Evolutionary conservation across 1,140 invertebrate species (phyloP), one percentile per base, ranked within the genome.

Genomic region (Drosophila kepulauana): DNA sequence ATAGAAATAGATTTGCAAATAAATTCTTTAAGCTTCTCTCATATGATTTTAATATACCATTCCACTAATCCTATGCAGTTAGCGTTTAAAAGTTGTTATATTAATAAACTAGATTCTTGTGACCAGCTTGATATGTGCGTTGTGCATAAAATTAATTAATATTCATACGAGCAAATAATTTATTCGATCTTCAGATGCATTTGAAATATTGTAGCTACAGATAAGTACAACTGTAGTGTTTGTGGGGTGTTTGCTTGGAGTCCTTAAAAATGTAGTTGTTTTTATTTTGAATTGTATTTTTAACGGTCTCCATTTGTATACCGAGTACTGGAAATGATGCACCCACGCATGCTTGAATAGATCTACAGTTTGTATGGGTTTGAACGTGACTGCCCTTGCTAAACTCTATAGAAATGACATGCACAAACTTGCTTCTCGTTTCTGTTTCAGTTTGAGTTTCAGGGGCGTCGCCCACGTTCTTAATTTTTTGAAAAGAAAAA

Each of bases 321-420:
- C n/a, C 13, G 15, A 16, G 46, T 38, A 56, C 7, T 20, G 5
- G 15, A 38, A 38, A 16, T 56, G 20, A 15, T 10, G 33, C 13
- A 57, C 16, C 10, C 16, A 16, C 15, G 16, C 15, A 43, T 52
- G 11, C 25, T 15, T 54, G 51, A 54, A 54, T 52, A 54, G 51
- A 54, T 1, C 28, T 15, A 16, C 5, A 35, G 57, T 45, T 43
- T 59, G 41, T 45, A 28, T 43, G 38, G 57, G 57, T 45, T 45
- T 45, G 57, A 6, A 59, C 57, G 57, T 45, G 41, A 43, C 41
- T 59, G 41, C 57, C 57, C 25, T 45, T 59, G 57, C 33, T 41
- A 57, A 57, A 38, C 35, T 41, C 16, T 20, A 57, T 41, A 57
- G 35, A 57, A 57, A 20, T 57, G 57, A 45, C 57, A 46, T 45